These are phyloP conservation scores for Leuciscus waleckii DNA, from an alignment of 2,797 vertebrate genomes.

Conservation along the genomic window DNA sequence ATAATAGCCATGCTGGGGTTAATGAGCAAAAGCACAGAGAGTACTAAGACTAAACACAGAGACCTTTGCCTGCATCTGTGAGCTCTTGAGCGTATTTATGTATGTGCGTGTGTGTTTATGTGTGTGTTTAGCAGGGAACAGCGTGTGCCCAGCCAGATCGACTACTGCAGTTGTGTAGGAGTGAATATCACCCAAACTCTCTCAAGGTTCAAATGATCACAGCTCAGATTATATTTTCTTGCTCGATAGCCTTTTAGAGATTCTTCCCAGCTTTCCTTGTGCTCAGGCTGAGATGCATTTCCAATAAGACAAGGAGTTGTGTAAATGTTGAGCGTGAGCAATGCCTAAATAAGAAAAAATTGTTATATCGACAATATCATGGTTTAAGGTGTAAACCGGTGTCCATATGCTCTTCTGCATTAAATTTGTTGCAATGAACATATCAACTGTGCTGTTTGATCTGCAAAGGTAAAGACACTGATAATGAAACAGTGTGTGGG, in stretches of 20 bases:
- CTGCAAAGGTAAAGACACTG: background rate
- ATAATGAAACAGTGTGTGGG: background rate
- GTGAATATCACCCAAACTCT: slow-evolving; percentile 9
- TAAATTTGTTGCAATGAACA: background rate
- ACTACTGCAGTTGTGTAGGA: background rate
- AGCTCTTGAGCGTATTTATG: background rate
- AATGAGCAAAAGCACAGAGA: background rate
- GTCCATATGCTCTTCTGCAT: background rate
- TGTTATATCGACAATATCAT: no score
- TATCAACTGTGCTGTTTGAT: background rate
- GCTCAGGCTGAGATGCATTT: background rate
- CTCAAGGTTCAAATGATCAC: slow-evolving; percentile 2
- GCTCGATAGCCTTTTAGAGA: background rate
- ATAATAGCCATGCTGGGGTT: background rate
- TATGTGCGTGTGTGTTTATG: background rate
- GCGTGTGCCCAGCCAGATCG: background rate
- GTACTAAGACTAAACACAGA: slow-evolving; percentile 3
- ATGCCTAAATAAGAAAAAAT: background rate
- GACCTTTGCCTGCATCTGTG: slow-evolving; percentile 15
- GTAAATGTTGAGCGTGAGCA: background rate
- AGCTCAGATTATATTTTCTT: slow-evolving; percentile 26
- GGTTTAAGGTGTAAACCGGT: background rate
- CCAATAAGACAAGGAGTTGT: background rate
- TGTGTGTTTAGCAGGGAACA: slow-evolving; percentile 23
- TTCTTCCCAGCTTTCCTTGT: background rate